Conservation (phyloP, 2,797 vertebrate species). For the Macropodus opercularis region DNA sequence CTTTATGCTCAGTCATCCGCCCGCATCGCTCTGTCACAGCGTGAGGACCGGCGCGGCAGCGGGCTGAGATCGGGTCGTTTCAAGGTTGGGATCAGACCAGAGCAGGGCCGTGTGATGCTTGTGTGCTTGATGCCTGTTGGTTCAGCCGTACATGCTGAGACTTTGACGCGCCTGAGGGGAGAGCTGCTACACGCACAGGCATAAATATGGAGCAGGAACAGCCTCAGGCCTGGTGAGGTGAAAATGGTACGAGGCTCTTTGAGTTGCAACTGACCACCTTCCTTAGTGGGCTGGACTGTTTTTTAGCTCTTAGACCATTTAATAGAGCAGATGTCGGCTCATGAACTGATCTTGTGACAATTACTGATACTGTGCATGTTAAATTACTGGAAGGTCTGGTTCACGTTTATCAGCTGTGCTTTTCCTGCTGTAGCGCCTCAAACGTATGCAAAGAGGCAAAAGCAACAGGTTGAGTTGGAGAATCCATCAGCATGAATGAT, state of each 20-base stretch:
- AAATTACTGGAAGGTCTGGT: too few species aligned
- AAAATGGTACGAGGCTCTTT: conserved; percentile 33
- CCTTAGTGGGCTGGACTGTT: too few species aligned
- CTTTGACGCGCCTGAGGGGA: conserved; percentile 61
- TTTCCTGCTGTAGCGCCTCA: too few species aligned
- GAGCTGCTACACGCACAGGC: conserved; percentile 22
- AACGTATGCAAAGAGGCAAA: too few species aligned
- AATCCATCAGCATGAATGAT: not conserved
- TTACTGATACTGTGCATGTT: too few species aligned
- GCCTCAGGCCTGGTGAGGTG: conserved; percentile 40
- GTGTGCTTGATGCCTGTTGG: conserved; percentile 53
- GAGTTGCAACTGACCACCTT: conserved; percentile 13
- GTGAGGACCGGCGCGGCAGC: conserved; percentile 43
- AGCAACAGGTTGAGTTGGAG: not conserved
- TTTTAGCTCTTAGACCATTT: too few species aligned
- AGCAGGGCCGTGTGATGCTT: conserved; percentile 41
- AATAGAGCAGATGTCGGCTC: too few species aligned
- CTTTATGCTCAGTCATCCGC: conserved; percentile 6
- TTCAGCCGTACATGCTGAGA: conserved; percentile 56
- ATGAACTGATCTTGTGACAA: too few species aligned
- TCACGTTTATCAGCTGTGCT: too few species aligned
- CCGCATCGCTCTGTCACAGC: conserved; percentile 15
- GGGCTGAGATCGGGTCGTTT: conserved; percentile 47
- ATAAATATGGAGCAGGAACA: conserved; percentile 41
- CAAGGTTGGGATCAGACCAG: conserved; percentile 57